Evolutionary conservation across 1,140 invertebrate species (phyloP).

Genomic region (Heliconius nattereri): DNA sequence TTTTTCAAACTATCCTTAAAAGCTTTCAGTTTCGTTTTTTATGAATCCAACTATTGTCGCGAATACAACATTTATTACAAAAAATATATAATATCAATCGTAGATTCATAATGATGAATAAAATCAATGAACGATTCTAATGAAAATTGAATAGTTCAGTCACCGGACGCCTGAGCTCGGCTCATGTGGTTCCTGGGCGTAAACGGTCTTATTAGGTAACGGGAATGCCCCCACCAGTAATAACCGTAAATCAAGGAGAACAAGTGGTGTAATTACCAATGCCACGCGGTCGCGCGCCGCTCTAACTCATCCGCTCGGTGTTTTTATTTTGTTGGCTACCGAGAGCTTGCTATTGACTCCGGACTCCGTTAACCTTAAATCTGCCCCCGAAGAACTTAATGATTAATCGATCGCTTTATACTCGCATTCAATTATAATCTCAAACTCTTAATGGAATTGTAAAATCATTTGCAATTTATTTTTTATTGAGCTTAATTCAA

Average conservation of each 20-base stretch:
- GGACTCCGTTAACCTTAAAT: constrained; percentile 71
- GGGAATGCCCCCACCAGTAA: constrained; percentile 77
- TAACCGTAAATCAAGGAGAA: constrained; percentile 81
- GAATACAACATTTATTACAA: neutral
- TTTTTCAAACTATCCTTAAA: constrained; percentile 62
- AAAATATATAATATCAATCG: neutral
- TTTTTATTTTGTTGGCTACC: constrained; percentile 79
- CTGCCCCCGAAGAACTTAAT: constrained; percentile 72
- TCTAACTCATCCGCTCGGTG: constrained; percentile 78
- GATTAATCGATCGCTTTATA: constrained; percentile 60
- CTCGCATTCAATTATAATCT: constrained; percentile 45
- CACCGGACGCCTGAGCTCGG: constrained; percentile 35
- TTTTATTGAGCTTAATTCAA: constrained; percentile 2
- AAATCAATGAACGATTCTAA: neutral
- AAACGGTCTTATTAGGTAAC: constrained; percentile 81
- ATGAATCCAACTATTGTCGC: constrained; percentile 16
- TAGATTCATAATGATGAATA: neutral
- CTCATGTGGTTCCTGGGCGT: constrained; percentile 75
- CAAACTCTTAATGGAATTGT: constrained; percentile 26
- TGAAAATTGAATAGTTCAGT: constrained; percentile 28
- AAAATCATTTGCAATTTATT: constrained; percentile 10
- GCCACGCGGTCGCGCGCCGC: constrained; percentile 75
- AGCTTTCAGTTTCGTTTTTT: constrained; percentile 49
- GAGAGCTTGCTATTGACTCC: constrained; percentile 68
- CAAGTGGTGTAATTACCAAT: constrained; percentile 80